Evolutionary conservation across 2,888 invertebrate species (phyloP), one percentile per base, ranked within the genome.

Genomic region (Drosophila anomalata): DNA sequence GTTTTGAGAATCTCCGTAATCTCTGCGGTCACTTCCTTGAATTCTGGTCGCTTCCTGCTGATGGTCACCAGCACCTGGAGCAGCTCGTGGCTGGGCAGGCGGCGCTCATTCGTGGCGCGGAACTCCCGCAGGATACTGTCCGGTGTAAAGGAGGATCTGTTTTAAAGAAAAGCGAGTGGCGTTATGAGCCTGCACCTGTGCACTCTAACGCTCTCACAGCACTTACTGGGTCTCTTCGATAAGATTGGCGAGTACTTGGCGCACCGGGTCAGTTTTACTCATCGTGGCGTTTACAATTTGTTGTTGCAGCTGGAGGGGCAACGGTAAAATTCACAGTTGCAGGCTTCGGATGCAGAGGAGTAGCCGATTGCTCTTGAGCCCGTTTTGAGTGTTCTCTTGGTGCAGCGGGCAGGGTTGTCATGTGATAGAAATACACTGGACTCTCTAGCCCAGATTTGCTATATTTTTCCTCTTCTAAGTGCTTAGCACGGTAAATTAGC

Each of bases 61-160:
- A 91, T 87, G 11, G 88, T 75, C 70, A 89, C 87, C 3, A 92
- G 75, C 7, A 91, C 77, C 22, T 80, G 75, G 3, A 92, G 41
- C 3, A 91, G 84, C 65, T 90, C 87, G 6, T 68, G 62, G 42
- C 85, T 80, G 14, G 89, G 79, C 5, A 58, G 48, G 2, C 86
- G 87, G 44, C 85, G 89, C 12, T 89, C 89, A 52, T 77, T 84
- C 2, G 90, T 89, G 42, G 81, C 78, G 1, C 89, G 89, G 76
- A 91, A 91, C 39, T 90, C 89, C 0, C 88, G 77, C 5, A 91
- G 46, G 14, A 91, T 89, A 56, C 79, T 81, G 11, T 91, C 91
- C 2, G 88, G 75, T 8, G 88, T 86, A 42, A 88, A 89, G 20
- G 77, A 76, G 9, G 90, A 78, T 58, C 91, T 92, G 4, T 20